phyloP scores from a whole-genome alignment of 1,140 invertebrate species.

The Octopus bimaculoides region DNA sequence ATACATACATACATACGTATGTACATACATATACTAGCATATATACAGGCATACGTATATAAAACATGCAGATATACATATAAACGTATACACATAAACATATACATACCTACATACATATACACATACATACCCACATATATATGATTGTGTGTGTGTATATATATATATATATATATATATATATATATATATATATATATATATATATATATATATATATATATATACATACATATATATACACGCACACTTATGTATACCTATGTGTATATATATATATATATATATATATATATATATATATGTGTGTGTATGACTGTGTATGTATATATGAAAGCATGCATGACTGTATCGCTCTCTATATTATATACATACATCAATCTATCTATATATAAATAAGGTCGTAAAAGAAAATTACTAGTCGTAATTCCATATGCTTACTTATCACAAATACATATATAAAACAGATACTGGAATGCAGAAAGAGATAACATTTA shows the following conservation, averaged over 20 bases:
- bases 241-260: background rate
- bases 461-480: too few relatives aligned
- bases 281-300: background rate
- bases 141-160: background rate
- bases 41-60: background rate
- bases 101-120: background rate
- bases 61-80: background rate
- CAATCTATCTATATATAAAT: background rate
- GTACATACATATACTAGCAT: background rate
- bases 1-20: background rate
- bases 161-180: background rate
- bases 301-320: background rate
- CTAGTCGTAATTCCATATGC: background rate
- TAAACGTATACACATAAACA: background rate
- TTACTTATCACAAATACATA: too few relatives aligned
- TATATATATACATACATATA: background rate
- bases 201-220: background rate
- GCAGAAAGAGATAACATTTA: too few relatives aligned
- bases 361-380: background rate
- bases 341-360: background rate
- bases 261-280: background rate
- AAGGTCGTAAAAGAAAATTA: background rate
- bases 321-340: background rate
- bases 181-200: background rate
- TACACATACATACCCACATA: background rate